Evolutionary conservation across 2,797 vertebrate species (phyloP).

Genomic region (Peromyscus aztecus): DNA sequence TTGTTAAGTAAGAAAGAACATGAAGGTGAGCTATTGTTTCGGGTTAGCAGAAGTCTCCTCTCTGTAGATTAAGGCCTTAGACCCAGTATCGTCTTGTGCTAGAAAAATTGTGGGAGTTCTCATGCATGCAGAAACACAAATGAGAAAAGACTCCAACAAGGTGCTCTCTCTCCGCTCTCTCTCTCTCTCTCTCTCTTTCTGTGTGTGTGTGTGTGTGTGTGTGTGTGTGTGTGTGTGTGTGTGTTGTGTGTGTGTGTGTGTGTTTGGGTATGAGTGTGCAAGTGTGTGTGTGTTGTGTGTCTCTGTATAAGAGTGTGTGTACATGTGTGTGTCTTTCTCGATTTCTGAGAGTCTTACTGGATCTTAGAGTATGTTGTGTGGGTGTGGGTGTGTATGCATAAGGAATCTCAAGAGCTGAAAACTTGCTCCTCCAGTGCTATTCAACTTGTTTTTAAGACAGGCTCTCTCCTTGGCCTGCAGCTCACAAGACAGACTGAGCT

Average conservation of each 20-base stretch:
- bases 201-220: neutral
- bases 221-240: no score
- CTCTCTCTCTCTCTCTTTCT: no score
- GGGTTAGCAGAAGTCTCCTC: neutral
- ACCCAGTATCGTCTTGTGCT: neutral
- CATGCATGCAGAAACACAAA: neutral
- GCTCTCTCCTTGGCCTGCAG: neutral
- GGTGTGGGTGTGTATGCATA: neutral
- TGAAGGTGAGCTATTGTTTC: neutral
- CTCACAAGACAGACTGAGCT: neutral
- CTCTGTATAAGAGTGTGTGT: neutral
- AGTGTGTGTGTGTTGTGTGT: neutral
- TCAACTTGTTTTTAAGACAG: neutral
- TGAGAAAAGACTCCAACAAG: neutral
- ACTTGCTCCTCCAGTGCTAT: neutral
- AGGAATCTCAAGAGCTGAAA: neutral
- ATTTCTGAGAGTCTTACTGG: neutral
- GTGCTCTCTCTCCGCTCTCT: no score
- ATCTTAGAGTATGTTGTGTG: neutral
- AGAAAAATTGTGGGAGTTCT: neutral
- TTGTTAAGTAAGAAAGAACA: neutral
- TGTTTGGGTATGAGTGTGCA: neutral
- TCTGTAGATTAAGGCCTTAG: neutral
- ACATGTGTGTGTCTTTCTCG: neutral
- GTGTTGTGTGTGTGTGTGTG: neutral